A percentile compares a stretch with the other conserved stretches of the same genome.
phyloP scores from a whole-genome alignment of 2,797 vertebrate species.

The Rousettus madagascariensis region DNA sequence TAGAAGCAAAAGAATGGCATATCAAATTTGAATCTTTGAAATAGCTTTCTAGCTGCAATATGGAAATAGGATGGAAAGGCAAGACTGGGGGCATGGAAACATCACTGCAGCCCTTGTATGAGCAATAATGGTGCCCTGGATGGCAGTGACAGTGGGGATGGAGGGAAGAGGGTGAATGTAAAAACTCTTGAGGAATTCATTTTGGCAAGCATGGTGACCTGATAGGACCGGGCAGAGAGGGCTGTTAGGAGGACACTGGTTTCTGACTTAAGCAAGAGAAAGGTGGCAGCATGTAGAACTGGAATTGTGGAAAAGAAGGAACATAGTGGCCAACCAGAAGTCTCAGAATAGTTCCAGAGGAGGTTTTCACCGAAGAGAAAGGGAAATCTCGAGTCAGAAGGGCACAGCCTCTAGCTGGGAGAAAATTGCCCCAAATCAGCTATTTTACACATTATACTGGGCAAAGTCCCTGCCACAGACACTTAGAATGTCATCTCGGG shows the following conservation, averaged over 20 bases:
- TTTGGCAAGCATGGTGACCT: background rate
- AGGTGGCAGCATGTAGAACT: rapidly evolving
- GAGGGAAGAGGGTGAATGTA: background rate
- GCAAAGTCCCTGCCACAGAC: background rate
- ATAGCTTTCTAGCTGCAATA: background rate
- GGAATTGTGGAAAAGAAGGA: background rate
- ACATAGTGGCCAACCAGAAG: background rate
- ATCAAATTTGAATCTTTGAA: background rate
- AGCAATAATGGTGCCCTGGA: background rate
- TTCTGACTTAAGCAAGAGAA: background rate
- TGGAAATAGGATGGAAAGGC: background rate
- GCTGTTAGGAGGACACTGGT: too few species aligned
- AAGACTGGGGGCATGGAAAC: background rate
- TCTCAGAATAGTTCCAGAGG: background rate
- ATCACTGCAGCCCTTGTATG: background rate
- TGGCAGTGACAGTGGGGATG: background rate
- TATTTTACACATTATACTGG: background rate
- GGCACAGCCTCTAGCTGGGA: background rate
- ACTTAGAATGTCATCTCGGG: background rate
- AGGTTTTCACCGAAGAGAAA: background rate
- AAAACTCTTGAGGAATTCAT: background rate
- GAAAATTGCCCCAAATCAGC: background rate
- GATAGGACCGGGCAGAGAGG: background rate
- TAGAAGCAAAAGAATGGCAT: background rate
- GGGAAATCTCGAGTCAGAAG: background rate